A percentile compares a stretch with the other conserved stretches of the same genome.
These are phyloP conservation scores for Spicauda simplicius DNA, from an alignment of 2,888 invertebrate species.

Conservation along the genomic window DNA sequence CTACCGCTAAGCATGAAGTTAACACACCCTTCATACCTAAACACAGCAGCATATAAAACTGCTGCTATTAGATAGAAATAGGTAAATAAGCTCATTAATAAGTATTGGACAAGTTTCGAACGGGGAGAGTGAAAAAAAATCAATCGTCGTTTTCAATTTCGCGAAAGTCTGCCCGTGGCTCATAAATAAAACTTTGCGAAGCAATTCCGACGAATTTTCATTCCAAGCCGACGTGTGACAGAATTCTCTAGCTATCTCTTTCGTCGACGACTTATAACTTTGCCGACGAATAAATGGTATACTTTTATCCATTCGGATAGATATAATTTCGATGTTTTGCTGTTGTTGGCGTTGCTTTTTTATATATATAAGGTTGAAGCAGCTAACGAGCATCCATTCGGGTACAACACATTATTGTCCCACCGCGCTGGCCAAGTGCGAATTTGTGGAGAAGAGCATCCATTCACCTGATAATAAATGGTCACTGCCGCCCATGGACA, in stretches of 20 bases:
- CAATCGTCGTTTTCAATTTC: slow-evolving; percentile 20
- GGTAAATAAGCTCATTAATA: slow-evolving; percentile 7
- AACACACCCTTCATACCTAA: too few relatives aligned
- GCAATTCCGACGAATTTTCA: slow-evolving; percentile 15
- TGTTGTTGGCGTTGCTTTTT: too few relatives aligned
- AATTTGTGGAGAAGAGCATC: too few relatives aligned
- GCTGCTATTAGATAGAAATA: not conserved
- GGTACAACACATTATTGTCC: too few relatives aligned
- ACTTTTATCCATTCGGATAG: not conserved
- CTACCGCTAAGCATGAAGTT: too few relatives aligned
- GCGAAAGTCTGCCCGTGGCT: slow-evolving; percentile 11
- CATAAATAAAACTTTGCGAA: slow-evolving; percentile 30
- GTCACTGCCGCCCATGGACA: too few relatives aligned
- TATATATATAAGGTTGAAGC: too few relatives aligned
- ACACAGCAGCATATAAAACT: too few relatives aligned
- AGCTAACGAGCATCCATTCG: too few relatives aligned
- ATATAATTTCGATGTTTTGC: too few relatives aligned
- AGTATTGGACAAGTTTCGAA: slow-evolving; percentile 11
- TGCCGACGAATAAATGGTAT: not conserved
- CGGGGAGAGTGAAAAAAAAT: slow-evolving; percentile 5
- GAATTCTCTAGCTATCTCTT: slow-evolving; percentile 4
- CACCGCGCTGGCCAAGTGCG: too few relatives aligned
- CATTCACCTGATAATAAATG: too few relatives aligned
- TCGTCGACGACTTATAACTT: not conserved
- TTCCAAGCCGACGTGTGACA: slow-evolving; percentile 11